Conservation (phyloP, 2,888 invertebrate species). For the Hyposoter didymator region DNA sequence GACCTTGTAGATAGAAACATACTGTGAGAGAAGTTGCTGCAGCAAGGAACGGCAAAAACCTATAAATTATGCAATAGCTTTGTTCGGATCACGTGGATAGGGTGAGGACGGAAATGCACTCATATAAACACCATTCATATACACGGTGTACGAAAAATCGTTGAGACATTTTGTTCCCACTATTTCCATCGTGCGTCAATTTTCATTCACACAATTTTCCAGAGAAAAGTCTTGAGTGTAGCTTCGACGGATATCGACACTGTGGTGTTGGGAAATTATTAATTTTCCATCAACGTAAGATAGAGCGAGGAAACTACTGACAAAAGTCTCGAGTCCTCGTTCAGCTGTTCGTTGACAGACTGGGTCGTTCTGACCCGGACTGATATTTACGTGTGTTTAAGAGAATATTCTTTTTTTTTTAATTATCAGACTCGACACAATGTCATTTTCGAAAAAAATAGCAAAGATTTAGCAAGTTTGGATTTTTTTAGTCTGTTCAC, state of each 20-base stretch:
- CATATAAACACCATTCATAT: constrained; percentile 5
- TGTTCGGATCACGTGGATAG: constrained; percentile 29
- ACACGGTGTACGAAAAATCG: background rate
- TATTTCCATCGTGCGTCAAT: too few species aligned
- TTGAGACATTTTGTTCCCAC: too few species aligned
- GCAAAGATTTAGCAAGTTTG: too few species aligned
- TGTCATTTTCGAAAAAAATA: too few species aligned
- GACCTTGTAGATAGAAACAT: background rate
- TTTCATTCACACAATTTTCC: background rate
- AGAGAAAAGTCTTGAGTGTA: background rate
- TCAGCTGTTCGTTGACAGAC: too few species aligned
- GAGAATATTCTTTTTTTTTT: too few species aligned
- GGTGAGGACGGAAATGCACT: constrained; percentile 31
- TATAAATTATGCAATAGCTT: constrained; percentile 61
- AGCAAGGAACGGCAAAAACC: constrained; percentile 18
- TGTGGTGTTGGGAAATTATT: background rate
- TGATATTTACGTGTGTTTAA: too few species aligned
- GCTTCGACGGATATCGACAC: background rate
- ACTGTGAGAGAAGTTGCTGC: constrained; percentile 10
- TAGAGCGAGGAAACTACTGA: background rate
- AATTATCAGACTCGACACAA: too few species aligned
- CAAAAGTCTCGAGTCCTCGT: background rate
- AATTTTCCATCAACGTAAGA: background rate
- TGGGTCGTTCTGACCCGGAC: too few species aligned
- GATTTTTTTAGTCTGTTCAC: too few species aligned